Evolutionary conservation across 2,888 invertebrate genomes (phyloP).

Genomic region (Monoplex corrugatus): DNA sequence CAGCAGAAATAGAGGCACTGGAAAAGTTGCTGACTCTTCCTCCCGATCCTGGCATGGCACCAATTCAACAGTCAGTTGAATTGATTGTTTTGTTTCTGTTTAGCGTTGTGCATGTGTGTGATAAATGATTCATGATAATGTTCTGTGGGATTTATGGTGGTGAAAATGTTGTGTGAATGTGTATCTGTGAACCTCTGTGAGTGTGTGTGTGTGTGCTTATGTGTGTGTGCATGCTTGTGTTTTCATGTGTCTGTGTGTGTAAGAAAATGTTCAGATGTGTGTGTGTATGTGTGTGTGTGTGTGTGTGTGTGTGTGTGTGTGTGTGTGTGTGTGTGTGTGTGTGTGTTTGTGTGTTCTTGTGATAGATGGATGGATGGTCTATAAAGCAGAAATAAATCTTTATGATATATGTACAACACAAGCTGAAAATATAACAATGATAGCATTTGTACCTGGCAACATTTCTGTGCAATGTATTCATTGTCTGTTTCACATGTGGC

Average conservation of each 20-base stretch:
- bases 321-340: neutral
- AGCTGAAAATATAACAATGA: too few relatives aligned
- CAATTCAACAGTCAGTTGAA: conserved; percentile 12
- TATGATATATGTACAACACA: too few relatives aligned
- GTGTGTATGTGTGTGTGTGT: too few relatives aligned
- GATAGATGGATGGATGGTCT: too few relatives aligned
- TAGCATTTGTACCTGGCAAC: too few relatives aligned
- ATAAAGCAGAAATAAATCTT: too few relatives aligned
- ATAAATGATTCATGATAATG: too few relatives aligned
- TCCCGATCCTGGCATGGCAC: conserved; percentile 30
- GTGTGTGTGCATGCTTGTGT: neutral
- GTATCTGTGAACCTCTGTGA: too few relatives aligned
- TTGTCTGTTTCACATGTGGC: too few relatives aligned
- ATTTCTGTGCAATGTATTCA: too few relatives aligned
- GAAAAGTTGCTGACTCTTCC: conserved; percentile 34
- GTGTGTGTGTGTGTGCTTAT: too few relatives aligned
- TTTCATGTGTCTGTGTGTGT: neutral
- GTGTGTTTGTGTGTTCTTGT: neutral
- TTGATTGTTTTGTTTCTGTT: neutral
- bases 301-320: neutral
- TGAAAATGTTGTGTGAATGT: neutral
- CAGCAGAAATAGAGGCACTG: conserved; percentile 28
- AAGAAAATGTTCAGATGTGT: neutral
- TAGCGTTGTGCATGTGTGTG: conserved; percentile 9
- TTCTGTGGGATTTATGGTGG: neutral